phyloP scores from a whole-genome alignment of 2,888 invertebrate species.

The Abrostola tripartita region DNA sequence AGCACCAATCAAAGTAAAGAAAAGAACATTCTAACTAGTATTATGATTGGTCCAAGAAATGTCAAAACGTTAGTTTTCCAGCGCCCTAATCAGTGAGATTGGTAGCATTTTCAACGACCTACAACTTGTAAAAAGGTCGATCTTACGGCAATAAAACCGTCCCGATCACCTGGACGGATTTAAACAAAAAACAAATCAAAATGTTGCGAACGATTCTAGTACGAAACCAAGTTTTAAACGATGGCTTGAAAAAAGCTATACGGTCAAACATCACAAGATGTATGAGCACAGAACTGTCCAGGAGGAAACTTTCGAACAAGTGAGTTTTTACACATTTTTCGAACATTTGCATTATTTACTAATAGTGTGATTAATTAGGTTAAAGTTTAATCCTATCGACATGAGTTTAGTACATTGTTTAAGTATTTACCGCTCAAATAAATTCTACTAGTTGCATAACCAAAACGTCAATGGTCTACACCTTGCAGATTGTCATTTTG shows the following conservation, averaged over 20 bases:
- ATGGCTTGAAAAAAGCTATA: conserved; percentile 89
- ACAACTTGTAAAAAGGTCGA: conserved; percentile 82
- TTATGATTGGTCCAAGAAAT: conserved; percentile 40
- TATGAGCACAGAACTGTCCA: conserved; percentile 89
- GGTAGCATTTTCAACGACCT: conserved; percentile 45
- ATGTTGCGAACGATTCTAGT: conserved; percentile 93
- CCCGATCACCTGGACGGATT: conserved; percentile 80
- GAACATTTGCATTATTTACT: conserved; percentile 17
- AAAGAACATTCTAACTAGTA: background rate
- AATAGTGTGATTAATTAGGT: conserved; percentile 14
- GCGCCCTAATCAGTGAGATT: background rate
- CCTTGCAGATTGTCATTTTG: conserved; percentile 65
- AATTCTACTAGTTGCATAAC: conserved; percentile 80
- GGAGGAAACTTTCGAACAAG: conserved; percentile 89
- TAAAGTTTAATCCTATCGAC: background rate
- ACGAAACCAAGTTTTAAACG: conserved; percentile 91
- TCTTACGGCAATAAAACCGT: conserved; percentile 75
- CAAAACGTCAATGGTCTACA: conserved; percentile 80
- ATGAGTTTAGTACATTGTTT: background rate
- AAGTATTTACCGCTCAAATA: conserved; percentile 22
- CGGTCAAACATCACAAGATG: conserved; percentile 89
- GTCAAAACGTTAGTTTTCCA: conserved; percentile 42
- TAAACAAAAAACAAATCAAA: conserved; percentile 71
- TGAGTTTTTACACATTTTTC: conserved; percentile 71
- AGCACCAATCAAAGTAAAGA: conserved; percentile 1